Conservation (phyloP, 2,888 invertebrate genomes). For the Volucella inflata region DNA sequence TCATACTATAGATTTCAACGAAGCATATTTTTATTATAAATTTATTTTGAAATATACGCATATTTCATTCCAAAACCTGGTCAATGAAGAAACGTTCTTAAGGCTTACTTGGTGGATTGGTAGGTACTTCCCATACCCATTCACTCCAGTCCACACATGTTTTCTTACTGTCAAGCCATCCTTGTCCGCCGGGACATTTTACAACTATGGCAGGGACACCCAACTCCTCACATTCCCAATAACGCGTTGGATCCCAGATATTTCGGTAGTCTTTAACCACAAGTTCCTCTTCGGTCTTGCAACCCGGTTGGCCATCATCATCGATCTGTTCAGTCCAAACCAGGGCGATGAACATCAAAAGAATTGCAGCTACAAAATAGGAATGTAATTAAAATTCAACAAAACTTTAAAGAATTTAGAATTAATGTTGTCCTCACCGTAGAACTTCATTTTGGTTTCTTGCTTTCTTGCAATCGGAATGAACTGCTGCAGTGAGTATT, state of each 20-base stretch:
- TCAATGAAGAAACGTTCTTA: constrained; percentile 55
- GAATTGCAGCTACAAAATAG: constrained; percentile 13
- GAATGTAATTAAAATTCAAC: neutral
- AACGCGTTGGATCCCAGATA: constrained; percentile 77
- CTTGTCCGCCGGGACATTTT: neutral
- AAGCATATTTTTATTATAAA: too few species aligned
- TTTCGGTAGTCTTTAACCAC: constrained; percentile 77
- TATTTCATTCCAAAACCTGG: too few species aligned
- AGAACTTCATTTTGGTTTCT: constrained; percentile 40
- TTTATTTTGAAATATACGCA: too few species aligned
- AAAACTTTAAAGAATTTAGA: neutral
- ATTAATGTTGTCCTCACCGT: constrained; percentile 1
- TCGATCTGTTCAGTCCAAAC: constrained; percentile 52
- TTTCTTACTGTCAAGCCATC: constrained; percentile 60
- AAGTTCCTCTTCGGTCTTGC: constrained; percentile 78
- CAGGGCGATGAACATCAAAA: constrained; percentile 7
- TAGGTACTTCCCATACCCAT: constrained; percentile 79
- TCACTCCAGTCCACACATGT: constrained; percentile 78
- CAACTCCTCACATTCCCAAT: constrained; percentile 13
- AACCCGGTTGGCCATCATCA: constrained; percentile 78
- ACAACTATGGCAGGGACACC: neutral
- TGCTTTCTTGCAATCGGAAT: neutral
- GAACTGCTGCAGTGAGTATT: neutral
- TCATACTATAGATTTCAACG: too few species aligned
- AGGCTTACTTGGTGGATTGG: constrained; percentile 63